phyloP scores from a whole-genome alignment of 2,797 vertebrate genomes.

The Peromyscus nudipes region DNA sequence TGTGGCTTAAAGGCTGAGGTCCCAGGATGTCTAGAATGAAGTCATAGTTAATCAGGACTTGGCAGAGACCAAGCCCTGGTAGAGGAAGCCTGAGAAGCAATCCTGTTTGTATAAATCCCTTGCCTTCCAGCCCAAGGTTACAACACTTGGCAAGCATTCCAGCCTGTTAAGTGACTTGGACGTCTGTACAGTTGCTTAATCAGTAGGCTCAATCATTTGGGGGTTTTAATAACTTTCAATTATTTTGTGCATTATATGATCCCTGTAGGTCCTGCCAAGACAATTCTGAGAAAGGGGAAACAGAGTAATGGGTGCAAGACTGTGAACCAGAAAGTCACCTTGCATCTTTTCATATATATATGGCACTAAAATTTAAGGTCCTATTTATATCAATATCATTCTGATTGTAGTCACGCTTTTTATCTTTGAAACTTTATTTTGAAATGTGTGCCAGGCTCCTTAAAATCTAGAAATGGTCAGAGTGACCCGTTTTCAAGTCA shows the following conservation, averaged over 20 bases:
- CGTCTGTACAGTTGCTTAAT: conserved; percentile 62
- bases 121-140: conserved; percentile 45
- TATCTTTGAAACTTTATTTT: conserved; percentile 29
- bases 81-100: conserved; percentile 40
- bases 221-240: conserved; percentile 69
- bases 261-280: conserved; percentile 50
- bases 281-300: conserved; percentile 31
- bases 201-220: conserved; percentile 63
- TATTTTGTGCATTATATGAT: conserved; percentile 51
- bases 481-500: conserved; percentile 11
- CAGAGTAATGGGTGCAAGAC: conserved; percentile 2
- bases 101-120: conserved; percentile 61
- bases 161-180: conserved; percentile 61
- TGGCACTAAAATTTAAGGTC: not conserved
- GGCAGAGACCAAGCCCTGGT: conserved; percentile 54
- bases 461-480: not conserved
- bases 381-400: not conserved
- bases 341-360: not conserved
- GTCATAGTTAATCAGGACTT: conserved; percentile 71
- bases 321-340: conserved; percentile 19
- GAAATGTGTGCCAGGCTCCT: not conserved
- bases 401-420: not conserved
- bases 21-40: conserved; percentile 51
- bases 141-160: conserved; percentile 55
- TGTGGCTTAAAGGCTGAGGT: not conserved